Conservation (phyloP, 2,888 invertebrate species). For the Drosophila aldrichi region DNA sequence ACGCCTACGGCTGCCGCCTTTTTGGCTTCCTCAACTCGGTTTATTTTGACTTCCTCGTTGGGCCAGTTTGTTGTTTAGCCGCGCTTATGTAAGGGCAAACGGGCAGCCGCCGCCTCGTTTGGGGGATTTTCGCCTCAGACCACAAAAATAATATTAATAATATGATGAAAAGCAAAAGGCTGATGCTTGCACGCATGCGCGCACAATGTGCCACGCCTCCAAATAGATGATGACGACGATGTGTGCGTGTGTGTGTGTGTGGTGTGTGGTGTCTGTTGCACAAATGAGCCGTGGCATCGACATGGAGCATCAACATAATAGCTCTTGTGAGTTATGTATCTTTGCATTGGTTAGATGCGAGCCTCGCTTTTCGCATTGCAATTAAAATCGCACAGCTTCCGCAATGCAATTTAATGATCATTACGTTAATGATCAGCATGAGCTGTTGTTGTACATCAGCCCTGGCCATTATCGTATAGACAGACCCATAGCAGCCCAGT, state of each 20-base stretch:
- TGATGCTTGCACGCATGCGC: conserved; percentile 67
- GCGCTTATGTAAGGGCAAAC: conserved; percentile 55
- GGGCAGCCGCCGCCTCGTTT: conserved; percentile 46
- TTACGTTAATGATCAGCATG: conserved; percentile 17
- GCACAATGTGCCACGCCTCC: conserved; percentile 63
- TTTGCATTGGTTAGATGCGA: conserved; percentile 47
- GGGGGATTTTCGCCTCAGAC: conserved; percentile 45
- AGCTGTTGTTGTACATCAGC: conserved; percentile 16
- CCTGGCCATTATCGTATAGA: conserved; percentile 29
- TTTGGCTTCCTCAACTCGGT: conserved; percentile 36
- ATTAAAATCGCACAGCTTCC: conserved; percentile 67
- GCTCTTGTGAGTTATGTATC: conserved; percentile 49
- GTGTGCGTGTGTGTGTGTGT: conserved; percentile 30
- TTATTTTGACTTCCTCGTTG: conserved; percentile 9
- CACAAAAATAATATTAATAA: conserved; percentile 24
- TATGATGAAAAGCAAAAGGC: conserved; percentile 9
- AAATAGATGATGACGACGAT: conserved; percentile 11
- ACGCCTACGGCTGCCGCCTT: conserved; percentile 25
- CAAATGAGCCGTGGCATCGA: conserved; percentile 56
- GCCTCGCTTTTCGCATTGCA: conserved; percentile 69
- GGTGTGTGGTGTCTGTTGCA: conserved; percentile 42
- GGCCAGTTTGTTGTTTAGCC: conserved; percentile 33
- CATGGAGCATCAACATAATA: conserved; percentile 40
- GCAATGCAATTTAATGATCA: conserved; percentile 55
- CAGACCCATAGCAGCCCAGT: neutral